A percentile compares a stretch with the other conserved stretches of the same genome.
phyloP scores from a whole-genome alignment of 2,888 invertebrate genomes.

The Athripsodes cinereus region DNA sequence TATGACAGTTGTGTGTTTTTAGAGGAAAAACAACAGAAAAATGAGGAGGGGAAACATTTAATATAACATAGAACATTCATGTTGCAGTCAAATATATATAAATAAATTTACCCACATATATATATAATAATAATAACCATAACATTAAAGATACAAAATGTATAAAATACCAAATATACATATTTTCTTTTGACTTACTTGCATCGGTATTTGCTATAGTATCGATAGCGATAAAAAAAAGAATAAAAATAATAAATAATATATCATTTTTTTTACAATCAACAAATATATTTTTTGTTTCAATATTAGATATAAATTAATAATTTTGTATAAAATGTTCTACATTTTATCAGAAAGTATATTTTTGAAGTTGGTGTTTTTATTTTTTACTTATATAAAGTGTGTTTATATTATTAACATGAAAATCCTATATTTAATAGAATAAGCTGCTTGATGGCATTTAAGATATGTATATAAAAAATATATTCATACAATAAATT shows the following conservation, averaged over 20 bases:
- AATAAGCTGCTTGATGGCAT: not conserved
- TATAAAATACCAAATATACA: slow-evolving; percentile 4
- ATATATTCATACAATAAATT: not conserved
- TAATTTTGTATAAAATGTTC: slow-evolving; percentile 1
- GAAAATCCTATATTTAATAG: slow-evolving; percentile 11
- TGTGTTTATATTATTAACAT: slow-evolving; percentile 9
- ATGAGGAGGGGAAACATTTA: no score
- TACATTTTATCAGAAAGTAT: no score
- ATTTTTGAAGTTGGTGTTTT: no score
- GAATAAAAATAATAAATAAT: slow-evolving; percentile 10
- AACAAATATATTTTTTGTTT: not conserved
- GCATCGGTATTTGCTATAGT: slow-evolving; percentile 20
- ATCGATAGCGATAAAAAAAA: slow-evolving; percentile 16
- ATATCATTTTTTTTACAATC: slow-evolving; percentile 13
- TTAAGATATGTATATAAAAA: no score
- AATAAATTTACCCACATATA: not conserved
- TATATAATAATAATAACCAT: not conserved
- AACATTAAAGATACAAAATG: slow-evolving; percentile 1
- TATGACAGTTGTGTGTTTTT: no score
- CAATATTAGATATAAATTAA: not conserved
- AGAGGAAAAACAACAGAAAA: no score
- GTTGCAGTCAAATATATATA: slow-evolving; percentile 12
- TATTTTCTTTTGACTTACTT: slow-evolving; percentile 19
- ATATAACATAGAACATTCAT: slow-evolving; percentile 19
- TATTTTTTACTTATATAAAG: no score